Evolutionary conservation across 2,888 invertebrate species (phyloP).

Genomic region (Ariolimax columbianus): DNA sequence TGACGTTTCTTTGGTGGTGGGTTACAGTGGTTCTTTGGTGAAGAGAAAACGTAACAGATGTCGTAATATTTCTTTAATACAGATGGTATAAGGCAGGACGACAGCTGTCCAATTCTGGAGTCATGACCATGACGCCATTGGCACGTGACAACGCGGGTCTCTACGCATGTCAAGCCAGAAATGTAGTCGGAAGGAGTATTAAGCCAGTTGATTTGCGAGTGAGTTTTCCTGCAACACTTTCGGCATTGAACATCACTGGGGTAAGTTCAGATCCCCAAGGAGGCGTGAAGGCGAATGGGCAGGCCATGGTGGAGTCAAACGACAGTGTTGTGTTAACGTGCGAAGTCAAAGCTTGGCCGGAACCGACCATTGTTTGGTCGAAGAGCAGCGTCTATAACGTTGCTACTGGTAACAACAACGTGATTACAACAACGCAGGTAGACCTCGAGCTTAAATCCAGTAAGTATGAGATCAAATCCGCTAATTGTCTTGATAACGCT

Average conservation of each 20-base stretch:
- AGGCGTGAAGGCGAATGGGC: not conserved
- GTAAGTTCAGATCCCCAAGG: not conserved
- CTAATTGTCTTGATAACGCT: conserved; percentile 38
- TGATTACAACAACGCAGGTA: not conserved
- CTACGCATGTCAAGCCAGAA: conserved; percentile 50
- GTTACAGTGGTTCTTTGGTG: too few species aligned
- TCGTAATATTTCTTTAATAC: not conserved
- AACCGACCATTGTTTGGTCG: conserved; percentile 25
- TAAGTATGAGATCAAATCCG: conserved; percentile 18
- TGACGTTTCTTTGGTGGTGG: too few species aligned
- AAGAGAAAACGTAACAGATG: too few species aligned
- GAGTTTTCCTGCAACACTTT: conserved; percentile 10
- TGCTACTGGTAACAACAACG: not conserved
- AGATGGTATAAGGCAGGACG: conserved; percentile 50
- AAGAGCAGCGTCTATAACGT: not conserved
- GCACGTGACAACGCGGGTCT: conserved; percentile 41
- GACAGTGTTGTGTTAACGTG: conserved; percentile 24
- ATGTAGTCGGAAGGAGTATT: conserved; percentile 47
- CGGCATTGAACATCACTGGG: conserved; percentile 1
- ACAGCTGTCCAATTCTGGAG: conserved; percentile 9
- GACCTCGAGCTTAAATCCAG: conserved; percentile 20
- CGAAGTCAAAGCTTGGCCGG: conserved; percentile 41
- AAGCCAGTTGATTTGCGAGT: conserved; percentile 47
- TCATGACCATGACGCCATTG: conserved; percentile 10
- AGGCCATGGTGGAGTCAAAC: not conserved